phyloP scores from a whole-genome alignment of 2,113 vertebrate species.

The Tursiops truncatus region DNA sequence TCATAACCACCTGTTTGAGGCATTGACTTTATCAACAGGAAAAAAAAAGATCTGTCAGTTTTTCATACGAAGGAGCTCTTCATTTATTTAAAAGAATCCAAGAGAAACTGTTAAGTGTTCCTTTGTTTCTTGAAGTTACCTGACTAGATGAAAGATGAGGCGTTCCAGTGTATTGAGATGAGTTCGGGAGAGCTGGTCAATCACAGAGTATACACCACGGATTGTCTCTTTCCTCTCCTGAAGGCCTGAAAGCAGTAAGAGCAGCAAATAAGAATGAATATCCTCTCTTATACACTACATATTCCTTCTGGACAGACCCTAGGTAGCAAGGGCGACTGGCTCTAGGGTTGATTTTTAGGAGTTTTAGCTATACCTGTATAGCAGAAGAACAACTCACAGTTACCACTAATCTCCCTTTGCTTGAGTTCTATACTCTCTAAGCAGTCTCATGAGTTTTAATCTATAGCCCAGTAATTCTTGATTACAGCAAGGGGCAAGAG shows the following conservation, averaged over 20 bases:
- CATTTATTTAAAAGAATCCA: neutral
- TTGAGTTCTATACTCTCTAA: neutral
- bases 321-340: neutral
- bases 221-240: slow-evolving; percentile 95
- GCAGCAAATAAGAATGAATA: neutral
- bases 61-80: slow-evolving; percentile 5
- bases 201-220: slow-evolving; percentile 94
- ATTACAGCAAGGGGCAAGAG: neutral
- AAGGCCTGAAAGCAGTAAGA: slow-evolving; percentile 85
- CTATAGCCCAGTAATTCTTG: neutral
- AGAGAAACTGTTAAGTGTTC: neutral
- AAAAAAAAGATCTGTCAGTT: neutral
- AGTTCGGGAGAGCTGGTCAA: slow-evolving; percentile 96
- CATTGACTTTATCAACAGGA: neutral
- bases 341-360: neutral
- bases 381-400: neutral
- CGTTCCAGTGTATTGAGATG: slow-evolving; percentile 96
- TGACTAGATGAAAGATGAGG: slow-evolving; percentile 97
- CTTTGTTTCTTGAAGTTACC: slow-evolving; percentile 81
- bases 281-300: neutral
- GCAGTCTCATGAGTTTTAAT: neutral
- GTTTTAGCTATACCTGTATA: neutral
- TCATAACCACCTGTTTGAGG: neutral
- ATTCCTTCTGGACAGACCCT: neutral
- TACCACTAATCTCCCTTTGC: neutral